These are phyloP conservation scores for Papilio polyxenes DNA, from an alignment of 1,140 invertebrate genomes.

Conservation along the genomic window DNA sequence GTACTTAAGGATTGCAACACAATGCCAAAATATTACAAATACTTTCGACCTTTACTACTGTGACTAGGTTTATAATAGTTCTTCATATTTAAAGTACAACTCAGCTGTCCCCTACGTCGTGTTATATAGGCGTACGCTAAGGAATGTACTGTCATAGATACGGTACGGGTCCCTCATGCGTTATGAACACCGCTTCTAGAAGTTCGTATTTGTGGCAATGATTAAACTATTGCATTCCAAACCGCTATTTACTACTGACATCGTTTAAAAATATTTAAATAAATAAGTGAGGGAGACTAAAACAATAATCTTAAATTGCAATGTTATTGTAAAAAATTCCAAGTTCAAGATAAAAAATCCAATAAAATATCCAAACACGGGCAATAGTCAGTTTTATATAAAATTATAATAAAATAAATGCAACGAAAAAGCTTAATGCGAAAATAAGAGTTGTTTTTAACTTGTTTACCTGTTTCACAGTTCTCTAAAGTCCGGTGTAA, in stretches of 20 bases:
- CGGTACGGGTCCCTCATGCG: background rate
- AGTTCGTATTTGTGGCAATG: background rate
- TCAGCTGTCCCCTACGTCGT: background rate
- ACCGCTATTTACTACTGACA: background rate
- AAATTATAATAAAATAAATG: background rate
- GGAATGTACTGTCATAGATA: constrained; percentile 8
- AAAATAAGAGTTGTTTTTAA: constrained; percentile 39
- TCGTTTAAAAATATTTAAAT: background rate
- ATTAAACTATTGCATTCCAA: background rate
- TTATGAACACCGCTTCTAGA: background rate
- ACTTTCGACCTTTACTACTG: too few species aligned
- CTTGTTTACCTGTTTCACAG: background rate
- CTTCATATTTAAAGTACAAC: background rate
- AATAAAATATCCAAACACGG: background rate
- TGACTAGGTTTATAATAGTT: background rate
- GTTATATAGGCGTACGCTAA: background rate
- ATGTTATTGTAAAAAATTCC: too few species aligned
- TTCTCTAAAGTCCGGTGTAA: constrained; percentile 11
- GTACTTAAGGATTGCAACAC: too few species aligned
- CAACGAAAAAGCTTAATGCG: background rate
- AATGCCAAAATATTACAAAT: too few species aligned
- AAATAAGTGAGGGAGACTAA: background rate
- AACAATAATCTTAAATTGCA: too few species aligned
- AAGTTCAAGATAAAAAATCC: background rate
- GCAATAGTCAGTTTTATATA: constrained; percentile 9